These are phyloP conservation scores for Emmelina monodactyla DNA, from an alignment of 2,888 invertebrate species.

Conservation along the genomic window DNA sequence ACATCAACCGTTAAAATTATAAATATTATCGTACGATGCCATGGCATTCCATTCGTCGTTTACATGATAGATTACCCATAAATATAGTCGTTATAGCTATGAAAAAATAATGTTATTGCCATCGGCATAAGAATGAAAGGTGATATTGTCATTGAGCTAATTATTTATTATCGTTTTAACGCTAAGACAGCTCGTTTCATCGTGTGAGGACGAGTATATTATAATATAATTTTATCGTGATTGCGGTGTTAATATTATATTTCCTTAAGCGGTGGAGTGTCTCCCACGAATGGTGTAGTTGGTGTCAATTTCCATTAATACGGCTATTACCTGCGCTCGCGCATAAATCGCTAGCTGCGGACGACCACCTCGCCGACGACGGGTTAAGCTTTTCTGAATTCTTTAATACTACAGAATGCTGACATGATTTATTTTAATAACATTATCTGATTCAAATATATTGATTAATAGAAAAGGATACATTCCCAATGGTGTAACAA, in stretches of 20 bases:
- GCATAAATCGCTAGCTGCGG: slow-evolving; percentile 46
- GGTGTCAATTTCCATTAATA: slow-evolving; percentile 61
- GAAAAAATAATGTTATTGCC: slow-evolving; percentile 1
- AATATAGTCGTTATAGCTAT: not conserved
- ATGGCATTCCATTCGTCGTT: not conserved
- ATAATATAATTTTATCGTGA: slow-evolving; percentile 34
- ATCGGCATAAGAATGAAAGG: slow-evolving; percentile 1
- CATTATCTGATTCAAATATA: too few relatives aligned
- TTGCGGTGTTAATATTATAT: slow-evolving; percentile 53
- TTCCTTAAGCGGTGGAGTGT: slow-evolving; percentile 37
- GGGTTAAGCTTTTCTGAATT: too few relatives aligned
- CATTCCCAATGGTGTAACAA: too few relatives aligned
- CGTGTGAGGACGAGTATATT: slow-evolving; percentile 48
- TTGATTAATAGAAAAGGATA: too few relatives aligned
- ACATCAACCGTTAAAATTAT: slow-evolving; percentile 1
- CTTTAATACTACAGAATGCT: too few relatives aligned
- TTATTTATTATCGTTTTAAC: slow-evolving; percentile 38
- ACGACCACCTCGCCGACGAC: slow-evolving; percentile 29
- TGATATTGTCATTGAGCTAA: slow-evolving; percentile 11
- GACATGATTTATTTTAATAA: too few relatives aligned
- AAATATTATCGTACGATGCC: too few relatives aligned
- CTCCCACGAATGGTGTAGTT: slow-evolving; percentile 31
- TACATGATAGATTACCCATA: slow-evolving; percentile 1
- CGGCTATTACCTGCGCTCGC: slow-evolving; percentile 42
- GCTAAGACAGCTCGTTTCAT: slow-evolving; percentile 34